Evolutionary conservation across 2,797 vertebrate species (phyloP), one percentile per base, ranked within the genome.

Genomic region (Xiphorhynchus erythropygius): DNA sequence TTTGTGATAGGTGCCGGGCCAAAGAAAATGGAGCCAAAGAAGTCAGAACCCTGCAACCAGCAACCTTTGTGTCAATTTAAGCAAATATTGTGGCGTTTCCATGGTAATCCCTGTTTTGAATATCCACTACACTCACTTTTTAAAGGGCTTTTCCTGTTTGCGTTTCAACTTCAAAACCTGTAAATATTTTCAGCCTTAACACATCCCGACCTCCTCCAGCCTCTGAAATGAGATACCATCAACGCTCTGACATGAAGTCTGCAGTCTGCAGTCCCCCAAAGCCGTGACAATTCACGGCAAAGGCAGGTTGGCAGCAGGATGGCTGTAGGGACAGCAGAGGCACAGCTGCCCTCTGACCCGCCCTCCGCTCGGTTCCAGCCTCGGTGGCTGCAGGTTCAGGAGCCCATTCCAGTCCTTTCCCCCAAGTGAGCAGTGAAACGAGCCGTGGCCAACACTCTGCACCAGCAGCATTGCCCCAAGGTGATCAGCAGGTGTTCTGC

Each of bases 71-170:
- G 98, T 98, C 97, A 98, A 98, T 98, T 98, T 98, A 98, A 97
- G 97, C 98, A 98, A 98, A 98, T 98, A 98, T 98, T 98, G 98
- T 98, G 98, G 97, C 25, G 98, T 98, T 98, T 98, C 98, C 98
- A 98, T 98, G 97, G 97, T 73, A 97, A 98, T 98, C 92, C 98
- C 98, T 98, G 98, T 98, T 98, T 98, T 98, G 98, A 98, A 98
- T 98, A 98, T 98, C 97, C 97, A 97, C 97, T 94, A 96, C 97
- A 94, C 97, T 98, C 95, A 97, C 94, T 98, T 98, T 98, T 98
- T 98, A 98, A 98, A 98, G 96, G 97, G 96, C 97, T 97, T 98
- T 98, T 98, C 98, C 98, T 98, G 98, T 98, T 98, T 98, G 98
- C 84, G 75, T 96, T 98, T 98, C 97, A 97, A 96, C 97, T 97